These are phyloP conservation scores for Drepana arcuata DNA, from an alignment of 1,140 invertebrate species.

Conservation along the genomic window DNA sequence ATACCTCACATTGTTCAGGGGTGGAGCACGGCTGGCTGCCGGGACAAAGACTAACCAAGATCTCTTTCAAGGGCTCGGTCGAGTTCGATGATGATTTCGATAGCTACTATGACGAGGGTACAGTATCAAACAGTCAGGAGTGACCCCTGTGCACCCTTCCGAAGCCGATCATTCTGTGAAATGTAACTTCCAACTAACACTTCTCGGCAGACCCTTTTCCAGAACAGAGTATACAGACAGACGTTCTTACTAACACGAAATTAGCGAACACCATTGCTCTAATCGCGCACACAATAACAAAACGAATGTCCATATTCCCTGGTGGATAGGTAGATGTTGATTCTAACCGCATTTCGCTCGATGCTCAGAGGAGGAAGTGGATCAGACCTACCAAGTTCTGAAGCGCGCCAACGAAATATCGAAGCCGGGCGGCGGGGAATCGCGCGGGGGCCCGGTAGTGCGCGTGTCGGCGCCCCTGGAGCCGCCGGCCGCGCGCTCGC, in stretches of 20 bases:
- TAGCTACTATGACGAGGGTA: constrained; percentile 65
- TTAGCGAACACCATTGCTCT: too few relatives aligned
- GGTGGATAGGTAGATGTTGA: constrained; percentile 16
- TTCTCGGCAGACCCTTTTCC: too few relatives aligned
- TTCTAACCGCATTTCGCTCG: constrained; percentile 52
- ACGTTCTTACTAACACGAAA: too few relatives aligned
- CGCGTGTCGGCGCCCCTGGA: constrained; percentile 62
- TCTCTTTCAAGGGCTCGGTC: constrained; percentile 65
- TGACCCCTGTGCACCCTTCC: constrained; percentile 35
- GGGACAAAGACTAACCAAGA: constrained; percentile 66
- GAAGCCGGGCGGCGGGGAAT: constrained; percentile 62
- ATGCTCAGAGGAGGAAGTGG: constrained; percentile 79
- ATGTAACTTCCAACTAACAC: too few relatives aligned
- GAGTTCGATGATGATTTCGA: constrained; percentile 70
- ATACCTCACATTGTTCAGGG: constrained; percentile 56
- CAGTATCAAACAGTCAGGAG: constrained; percentile 49
- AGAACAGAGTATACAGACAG: too few relatives aligned
- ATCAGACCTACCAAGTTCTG: constrained; percentile 93
- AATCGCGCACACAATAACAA: constrained; percentile 21
- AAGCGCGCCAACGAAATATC: constrained; percentile 92
- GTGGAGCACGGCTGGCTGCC: constrained; percentile 65
- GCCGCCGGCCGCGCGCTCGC: constrained; percentile 46
- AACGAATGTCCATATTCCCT: constrained; percentile 16
- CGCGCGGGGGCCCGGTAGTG: constrained; percentile 63
- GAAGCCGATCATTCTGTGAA: constrained; percentile 29